Evolutionary conservation across 1,140 invertebrate genomes (phyloP).

Genomic region (Diachasma alloeum): DNA sequence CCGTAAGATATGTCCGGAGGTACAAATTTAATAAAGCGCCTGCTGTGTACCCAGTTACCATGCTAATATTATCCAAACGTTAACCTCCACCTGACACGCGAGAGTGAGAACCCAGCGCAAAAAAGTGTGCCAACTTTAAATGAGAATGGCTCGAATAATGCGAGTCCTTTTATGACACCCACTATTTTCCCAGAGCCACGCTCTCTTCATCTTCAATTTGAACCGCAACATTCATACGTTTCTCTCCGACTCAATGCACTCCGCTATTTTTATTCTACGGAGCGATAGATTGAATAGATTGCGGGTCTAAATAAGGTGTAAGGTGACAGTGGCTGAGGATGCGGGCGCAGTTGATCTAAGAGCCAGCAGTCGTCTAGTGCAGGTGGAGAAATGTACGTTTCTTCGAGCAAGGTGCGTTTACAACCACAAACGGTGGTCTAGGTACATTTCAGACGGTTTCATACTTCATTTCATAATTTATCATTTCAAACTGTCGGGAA

Average conservation of each 20-base stretch:
- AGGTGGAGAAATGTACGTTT: slow-evolving; percentile 38
- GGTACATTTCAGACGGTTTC: neutral
- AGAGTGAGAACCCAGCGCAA: neutral
- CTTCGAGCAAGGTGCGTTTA: neutral
- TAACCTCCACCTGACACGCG: slow-evolving; percentile 52
- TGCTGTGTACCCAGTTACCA: slow-evolving; percentile 57
- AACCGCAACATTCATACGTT: no score
- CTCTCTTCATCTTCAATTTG: no score
- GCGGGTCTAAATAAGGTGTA: neutral
- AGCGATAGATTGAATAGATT: neutral
- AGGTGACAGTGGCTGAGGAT: slow-evolving; percentile 15
- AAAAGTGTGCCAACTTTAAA: no score
- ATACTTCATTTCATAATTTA: neutral
- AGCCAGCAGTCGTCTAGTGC: slow-evolving; percentile 19
- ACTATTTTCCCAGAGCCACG: no score
- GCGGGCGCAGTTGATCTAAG: slow-evolving; percentile 33
- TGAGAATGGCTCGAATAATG: slow-evolving; percentile 23
- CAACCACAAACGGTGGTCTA: slow-evolving; percentile 3
- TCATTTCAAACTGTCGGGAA: neutral
- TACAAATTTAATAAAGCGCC: slow-evolving; percentile 62
- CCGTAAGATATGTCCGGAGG: slow-evolving; percentile 47
- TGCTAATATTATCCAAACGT: slow-evolving; percentile 54
- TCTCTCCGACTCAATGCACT: neutral
- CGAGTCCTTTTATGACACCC: neutral
- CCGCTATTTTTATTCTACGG: neutral